Percentiles rank a stretch among this genome's conserved stretches.
These are phyloP conservation scores for Equus przewalskii DNA, from an alignment of 2,113 vertebrate species.

Conservation along the genomic window DNA sequence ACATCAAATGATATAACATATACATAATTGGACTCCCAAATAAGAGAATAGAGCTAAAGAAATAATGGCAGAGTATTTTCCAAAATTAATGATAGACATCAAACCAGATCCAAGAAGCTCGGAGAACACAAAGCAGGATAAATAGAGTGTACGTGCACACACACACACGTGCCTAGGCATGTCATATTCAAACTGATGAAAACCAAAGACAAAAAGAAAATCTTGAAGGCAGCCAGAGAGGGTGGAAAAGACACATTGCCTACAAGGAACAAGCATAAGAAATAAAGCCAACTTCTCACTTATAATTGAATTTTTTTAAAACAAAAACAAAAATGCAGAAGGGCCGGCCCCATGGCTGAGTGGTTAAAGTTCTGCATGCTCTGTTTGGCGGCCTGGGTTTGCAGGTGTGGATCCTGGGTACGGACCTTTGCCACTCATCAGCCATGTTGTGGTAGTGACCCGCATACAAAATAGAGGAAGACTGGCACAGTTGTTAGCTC, in stretches of 20 bases:
- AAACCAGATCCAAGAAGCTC: neutral
- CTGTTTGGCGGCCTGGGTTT: too few species aligned
- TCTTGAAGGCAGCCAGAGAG: neutral
- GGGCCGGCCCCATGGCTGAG: too few species aligned
- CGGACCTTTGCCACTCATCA: too few species aligned
- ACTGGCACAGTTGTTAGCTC: too few species aligned
- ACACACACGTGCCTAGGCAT: neutral
- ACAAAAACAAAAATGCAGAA: too few species aligned
- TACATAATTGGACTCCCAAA: neutral
- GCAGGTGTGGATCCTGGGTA: too few species aligned
- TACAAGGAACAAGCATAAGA: neutral
- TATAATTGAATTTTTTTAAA: neutral
- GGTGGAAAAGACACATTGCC: neutral
- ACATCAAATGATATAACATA: neutral
- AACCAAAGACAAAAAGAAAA: neutral
- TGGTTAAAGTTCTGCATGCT: too few species aligned
- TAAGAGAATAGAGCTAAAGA: neutral
- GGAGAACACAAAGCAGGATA: neutral
- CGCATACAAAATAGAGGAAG: too few species aligned
- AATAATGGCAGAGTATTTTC: conserved; percentile 31
- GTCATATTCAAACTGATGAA: neutral
- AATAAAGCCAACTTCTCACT: neutral
- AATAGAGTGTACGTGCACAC: neutral
- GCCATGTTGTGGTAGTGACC: too few species aligned
- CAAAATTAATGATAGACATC: neutral